Evolutionary conservation across 2,113 vertebrate species (phyloP).

Genomic region (Anguilla rostrata): DNA sequence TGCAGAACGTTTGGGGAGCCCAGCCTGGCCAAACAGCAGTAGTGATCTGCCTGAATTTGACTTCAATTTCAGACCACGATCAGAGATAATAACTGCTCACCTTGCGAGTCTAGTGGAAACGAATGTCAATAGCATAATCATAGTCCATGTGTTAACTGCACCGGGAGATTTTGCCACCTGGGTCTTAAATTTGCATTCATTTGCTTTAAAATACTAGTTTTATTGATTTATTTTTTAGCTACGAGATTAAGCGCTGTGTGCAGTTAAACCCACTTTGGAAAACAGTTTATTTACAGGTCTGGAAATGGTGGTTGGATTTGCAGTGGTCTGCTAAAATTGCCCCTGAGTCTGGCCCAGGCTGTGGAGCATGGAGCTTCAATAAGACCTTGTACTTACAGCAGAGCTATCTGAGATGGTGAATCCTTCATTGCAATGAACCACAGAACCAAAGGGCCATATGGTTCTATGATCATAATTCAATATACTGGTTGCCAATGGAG

Average conservation of each 20-base stretch:
- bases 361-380: not conserved
- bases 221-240: not conserved
- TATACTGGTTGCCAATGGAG: too few relatives aligned
- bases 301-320: not conserved
- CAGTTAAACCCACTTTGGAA: not conserved
- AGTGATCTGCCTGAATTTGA: not conserved
- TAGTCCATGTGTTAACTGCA: not conserved
- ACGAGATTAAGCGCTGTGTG: not conserved
- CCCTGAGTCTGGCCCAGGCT: not conserved
- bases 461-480: too few relatives aligned
- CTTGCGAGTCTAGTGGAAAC: not conserved
- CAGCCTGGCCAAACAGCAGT: not conserved
- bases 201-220: not conserved
- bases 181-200: not conserved
- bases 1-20: not conserved
- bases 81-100: too few relatives aligned
- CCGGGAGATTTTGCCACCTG: not conserved
- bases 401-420: not conserved
- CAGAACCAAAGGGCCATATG: too few relatives aligned
- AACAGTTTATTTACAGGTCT: not conserved
- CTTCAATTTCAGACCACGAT: not conserved
- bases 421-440: not conserved
- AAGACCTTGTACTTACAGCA: not conserved
- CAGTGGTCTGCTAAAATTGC: not conserved
- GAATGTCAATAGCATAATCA: not conserved